phyloP scores from a whole-genome alignment of 2,113 vertebrate genomes.

The Oryzias curvinotus region DNA sequence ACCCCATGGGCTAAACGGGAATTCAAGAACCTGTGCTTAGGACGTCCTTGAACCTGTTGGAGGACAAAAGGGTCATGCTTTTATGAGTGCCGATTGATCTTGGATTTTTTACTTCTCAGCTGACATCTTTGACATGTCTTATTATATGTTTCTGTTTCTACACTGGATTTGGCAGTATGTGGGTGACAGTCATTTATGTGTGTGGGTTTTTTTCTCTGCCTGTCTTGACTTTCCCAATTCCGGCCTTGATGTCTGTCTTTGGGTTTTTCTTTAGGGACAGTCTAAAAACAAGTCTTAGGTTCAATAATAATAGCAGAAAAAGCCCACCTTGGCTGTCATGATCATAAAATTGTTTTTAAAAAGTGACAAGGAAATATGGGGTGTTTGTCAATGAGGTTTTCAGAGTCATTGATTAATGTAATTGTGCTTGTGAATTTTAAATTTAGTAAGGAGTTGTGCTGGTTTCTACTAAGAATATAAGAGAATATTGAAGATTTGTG shows the following conservation, averaged over 20 bases:
- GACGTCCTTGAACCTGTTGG: neutral
- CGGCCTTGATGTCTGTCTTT: neutral
- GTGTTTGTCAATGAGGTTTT: too few relatives aligned
- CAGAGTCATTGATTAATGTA: too few relatives aligned
- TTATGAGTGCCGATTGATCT: neutral
- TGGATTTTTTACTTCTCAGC: neutral
- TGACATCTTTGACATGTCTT: constrained; percentile 13
- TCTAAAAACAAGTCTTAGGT: constrained; percentile 1
- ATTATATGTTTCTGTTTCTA: constrained; percentile 6
- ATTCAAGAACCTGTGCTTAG: too few relatives aligned
- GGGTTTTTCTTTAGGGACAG: neutral
- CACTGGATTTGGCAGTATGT: constrained; percentile 5
- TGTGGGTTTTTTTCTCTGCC: neutral
- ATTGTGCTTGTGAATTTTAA: too few relatives aligned
- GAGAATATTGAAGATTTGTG: too few relatives aligned
- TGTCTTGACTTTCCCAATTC: constrained; percentile 1
- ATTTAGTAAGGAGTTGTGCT: too few relatives aligned
- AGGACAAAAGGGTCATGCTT: neutral
- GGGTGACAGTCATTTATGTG: constrained; percentile 9
- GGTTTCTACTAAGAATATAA: too few relatives aligned
- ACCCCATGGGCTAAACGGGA: too few relatives aligned
- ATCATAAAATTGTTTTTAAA: neutral
- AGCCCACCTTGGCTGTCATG: neutral
- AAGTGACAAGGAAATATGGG: too few relatives aligned
- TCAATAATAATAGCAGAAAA: neutral